These are phyloP conservation scores for Autographa gamma DNA, from an alignment of 2,888 invertebrate species.

Conservation along the genomic window DNA sequence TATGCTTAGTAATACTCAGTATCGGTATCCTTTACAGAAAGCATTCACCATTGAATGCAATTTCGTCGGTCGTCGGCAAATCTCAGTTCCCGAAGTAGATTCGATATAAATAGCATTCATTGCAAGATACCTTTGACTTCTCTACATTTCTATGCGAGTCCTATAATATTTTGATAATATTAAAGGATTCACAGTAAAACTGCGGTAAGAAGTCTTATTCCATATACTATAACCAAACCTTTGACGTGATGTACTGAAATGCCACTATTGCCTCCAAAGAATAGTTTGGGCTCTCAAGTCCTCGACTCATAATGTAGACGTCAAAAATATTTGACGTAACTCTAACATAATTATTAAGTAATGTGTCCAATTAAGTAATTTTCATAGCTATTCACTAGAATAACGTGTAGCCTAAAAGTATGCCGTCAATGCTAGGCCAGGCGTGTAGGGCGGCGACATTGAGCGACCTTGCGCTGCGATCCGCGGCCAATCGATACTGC, in stretches of 20 bases:
- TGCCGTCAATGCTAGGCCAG: conserved; percentile 35
- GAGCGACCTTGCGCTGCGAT: conserved; percentile 73
- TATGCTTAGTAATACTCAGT: not conserved
- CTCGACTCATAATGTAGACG: not conserved
- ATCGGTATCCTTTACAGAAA: not conserved
- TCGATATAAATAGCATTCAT: not conserved
- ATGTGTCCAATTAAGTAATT: not conserved
- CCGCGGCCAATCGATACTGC: conserved; percentile 75
- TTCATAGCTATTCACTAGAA: conserved; percentile 17
- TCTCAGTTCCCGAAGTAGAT: not conserved
- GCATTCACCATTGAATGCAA: not conserved
- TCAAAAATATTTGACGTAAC: not conserved
- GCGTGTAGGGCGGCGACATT: conserved; percentile 59
- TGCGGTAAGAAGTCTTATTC: no score
- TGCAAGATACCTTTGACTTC: not conserved
- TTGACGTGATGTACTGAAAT: not conserved
- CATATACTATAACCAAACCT: not conserved
- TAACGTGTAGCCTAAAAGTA: conserved; percentile 21
- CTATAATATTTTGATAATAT: no score
- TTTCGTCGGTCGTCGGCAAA: not conserved
- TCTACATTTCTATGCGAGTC: not conserved
- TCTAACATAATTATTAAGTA: not conserved
- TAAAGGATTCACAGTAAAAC: no score
- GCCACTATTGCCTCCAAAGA: no score
- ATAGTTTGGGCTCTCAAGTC: no score